Percentiles rank a stretch among this genome's conserved stretches.
Evolutionary conservation across 2,113 vertebrate genomes (phyloP).

Genomic region (Platysternon megacephalum): DNA sequence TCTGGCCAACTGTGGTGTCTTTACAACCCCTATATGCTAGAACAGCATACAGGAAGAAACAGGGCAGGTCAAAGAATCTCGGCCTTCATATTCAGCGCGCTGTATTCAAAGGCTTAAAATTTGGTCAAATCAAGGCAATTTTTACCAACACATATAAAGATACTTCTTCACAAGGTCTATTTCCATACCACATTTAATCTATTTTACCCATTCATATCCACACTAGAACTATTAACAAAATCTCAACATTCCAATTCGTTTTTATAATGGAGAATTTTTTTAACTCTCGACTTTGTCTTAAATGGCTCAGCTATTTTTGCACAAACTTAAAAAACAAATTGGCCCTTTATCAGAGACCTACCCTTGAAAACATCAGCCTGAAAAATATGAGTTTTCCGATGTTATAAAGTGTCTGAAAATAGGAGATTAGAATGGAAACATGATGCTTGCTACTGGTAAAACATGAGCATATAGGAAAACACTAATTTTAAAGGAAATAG

Average conservation of each 20-base stretch:
- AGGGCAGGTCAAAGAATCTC: background rate
- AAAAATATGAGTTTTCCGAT: fast-evolving
- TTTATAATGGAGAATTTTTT: background rate
- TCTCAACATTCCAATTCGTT: background rate
- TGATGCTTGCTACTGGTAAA: background rate
- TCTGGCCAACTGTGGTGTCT: background rate
- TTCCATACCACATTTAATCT: background rate
- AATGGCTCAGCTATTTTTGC: background rate
- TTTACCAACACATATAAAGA: background rate
- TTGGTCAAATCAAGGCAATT: background rate
- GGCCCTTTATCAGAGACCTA: background rate
- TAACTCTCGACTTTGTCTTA: background rate
- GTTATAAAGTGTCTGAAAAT: background rate
- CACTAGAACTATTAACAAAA: background rate
- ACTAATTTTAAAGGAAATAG: background rate
- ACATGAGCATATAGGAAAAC: background rate
- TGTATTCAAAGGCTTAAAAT: background rate
- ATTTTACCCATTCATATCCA: background rate
- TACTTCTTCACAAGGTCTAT: background rate
- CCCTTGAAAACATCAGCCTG: background rate
- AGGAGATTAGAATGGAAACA: fast-evolving
- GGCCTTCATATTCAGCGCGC: background rate
- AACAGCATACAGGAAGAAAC: background rate
- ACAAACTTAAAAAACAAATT: background rate
- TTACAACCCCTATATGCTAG: background rate